Evolutionary conservation across 2,797 vertebrate genomes (phyloP), one percentile per base, ranked within the genome.

Genomic region (Pelochelys cantorii): DNA sequence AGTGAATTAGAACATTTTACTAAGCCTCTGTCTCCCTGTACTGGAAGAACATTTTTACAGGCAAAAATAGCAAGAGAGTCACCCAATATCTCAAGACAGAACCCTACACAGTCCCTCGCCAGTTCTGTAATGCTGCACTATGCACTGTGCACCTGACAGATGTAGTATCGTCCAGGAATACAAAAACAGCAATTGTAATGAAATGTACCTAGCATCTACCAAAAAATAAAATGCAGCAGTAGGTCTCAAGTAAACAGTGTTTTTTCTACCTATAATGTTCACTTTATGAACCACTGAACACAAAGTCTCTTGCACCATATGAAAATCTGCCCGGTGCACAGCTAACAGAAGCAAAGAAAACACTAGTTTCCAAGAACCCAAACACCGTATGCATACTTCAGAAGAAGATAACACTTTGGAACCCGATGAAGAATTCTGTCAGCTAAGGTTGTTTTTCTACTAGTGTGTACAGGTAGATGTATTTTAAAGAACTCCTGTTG

Each of bases 31-130:
- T 8, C 37, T 48, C 71, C 37, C 10, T 42, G 6, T 17, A 74
- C 68, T 22, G 5, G 68, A 48, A 25, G 4, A 15, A 90, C 91
- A 91, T 29, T 48, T 42, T 3, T 93, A 88, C 87, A 86, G 3
- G 92, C 92, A 92, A 84, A 53, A 6, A 80, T 5, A 89, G 77
- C 87, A 87, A 48, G 42, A 94, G 87, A 5, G 84, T 15, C 85
- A 74, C 90, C 87, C n/a, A 12, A 48, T 15, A 87, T 31, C 75
- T 17, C n/a, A 81, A 88, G 75, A 57, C 90, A 86, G 81, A 87
- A 65, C 85, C n/a, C 62, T 15, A 8, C 31, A 65, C 62, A 65
- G 31, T 18, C 62, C 15, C 62, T 65, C 4, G 4, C 15, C 29
- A n/a, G 31, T 65, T 15, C 31, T 18, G 62, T 37, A 74, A 42